Conservation (phyloP, 2,797 vertebrate genomes). For the Hafferia zeledoni region DNA sequence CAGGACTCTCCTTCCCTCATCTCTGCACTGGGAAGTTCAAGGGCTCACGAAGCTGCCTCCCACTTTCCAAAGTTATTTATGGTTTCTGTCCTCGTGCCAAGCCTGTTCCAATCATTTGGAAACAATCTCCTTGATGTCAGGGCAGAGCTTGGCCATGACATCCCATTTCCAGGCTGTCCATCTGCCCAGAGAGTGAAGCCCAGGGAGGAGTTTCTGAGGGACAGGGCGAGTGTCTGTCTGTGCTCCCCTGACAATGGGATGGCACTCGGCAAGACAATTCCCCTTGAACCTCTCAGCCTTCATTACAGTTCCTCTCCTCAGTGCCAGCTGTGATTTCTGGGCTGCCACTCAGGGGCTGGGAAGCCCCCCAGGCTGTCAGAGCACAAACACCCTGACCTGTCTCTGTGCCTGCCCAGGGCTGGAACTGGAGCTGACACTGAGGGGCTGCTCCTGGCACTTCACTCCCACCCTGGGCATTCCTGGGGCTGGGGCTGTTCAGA, state of each 20-base stretch:
- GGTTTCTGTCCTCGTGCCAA: neutral
- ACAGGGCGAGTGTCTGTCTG: neutral
- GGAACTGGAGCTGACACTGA: neutral
- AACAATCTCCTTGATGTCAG: neutral
- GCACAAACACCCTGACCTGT: conserved; percentile 4
- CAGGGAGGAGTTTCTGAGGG: neutral
- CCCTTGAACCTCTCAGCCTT: conserved; percentile 76
- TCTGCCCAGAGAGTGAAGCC: neutral
- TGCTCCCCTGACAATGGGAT: neutral
- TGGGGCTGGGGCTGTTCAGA: neutral
- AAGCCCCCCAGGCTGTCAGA: conserved; percentile 13
- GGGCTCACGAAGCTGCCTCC: neutral
- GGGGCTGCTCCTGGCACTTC: neutral
- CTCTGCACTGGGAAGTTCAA: neutral
- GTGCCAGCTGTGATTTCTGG: conserved; percentile 60
- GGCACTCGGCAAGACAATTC: conserved; percentile 72
- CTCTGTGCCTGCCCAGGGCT: neutral
- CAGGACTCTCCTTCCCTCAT: neutral
- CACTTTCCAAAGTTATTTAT: neutral
- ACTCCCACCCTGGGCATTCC: neutral
- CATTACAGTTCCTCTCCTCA: conserved; percentile 76
- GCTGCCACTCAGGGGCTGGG: conserved; percentile 31
- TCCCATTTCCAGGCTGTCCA: neutral
- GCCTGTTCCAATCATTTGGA: neutral
- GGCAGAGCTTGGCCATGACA: neutral